These are phyloP conservation scores for Epizoanthus stellaris DNA, from an alignment of 92 coral and sea anemone genomes.

Conservation along the genomic window DNA sequence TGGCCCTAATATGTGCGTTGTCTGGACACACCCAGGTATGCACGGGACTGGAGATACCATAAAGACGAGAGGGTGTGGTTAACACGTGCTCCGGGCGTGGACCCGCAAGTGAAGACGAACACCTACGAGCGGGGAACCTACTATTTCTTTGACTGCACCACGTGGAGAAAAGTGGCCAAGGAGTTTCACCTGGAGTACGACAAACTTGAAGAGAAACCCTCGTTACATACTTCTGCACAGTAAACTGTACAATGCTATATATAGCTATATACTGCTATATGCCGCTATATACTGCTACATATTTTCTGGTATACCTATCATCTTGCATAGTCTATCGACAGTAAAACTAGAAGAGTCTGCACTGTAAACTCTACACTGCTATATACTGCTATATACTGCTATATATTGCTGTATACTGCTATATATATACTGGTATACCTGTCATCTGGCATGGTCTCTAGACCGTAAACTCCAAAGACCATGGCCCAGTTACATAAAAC, in stretches of 20 bases:
- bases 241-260: conserved; percentile 10
- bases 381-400: too few species aligned
- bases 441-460: too few species aligned
- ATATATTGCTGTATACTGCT: too few species aligned
- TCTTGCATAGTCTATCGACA: too few species aligned
- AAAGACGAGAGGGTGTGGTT: conserved; percentile 98
- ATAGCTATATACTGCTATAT: too few species aligned
- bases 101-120: conserved; percentile 88
- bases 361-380: too few species aligned
- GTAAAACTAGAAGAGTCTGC: too few species aligned
- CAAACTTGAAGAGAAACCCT: conserved; percentile 96
- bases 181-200: conserved; percentile 97
- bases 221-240: conserved; percentile 89
- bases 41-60: conserved; percentile 99
- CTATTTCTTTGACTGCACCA: conserved; percentile 93
- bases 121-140: conserved; percentile 94
- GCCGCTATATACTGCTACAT: too few species aligned
- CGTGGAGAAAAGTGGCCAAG: conserved; percentile 96
- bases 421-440: too few species aligned
- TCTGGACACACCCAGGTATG: conserved; percentile 64
- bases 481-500: too few species aligned
- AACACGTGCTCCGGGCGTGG: conserved; percentile 98
- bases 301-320: too few species aligned
- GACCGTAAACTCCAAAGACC: too few species aligned
- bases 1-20: not conserved